These are phyloP conservation scores for Junonia oenone DNA, from an alignment of 2,888 invertebrate species.

Conservation along the genomic window DNA sequence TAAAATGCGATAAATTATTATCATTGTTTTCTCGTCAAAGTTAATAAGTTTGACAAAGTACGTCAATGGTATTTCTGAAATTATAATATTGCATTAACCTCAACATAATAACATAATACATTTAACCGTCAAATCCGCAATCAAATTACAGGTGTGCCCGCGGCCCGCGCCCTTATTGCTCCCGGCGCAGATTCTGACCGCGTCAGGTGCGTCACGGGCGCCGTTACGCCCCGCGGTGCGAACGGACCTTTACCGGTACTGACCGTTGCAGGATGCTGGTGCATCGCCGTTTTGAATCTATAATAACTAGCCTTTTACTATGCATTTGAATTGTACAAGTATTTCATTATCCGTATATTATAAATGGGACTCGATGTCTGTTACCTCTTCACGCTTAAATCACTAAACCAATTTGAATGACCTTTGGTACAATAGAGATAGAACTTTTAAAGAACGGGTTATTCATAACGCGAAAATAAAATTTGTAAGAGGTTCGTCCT, in stretches of 20 bases:
- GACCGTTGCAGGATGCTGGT: slow-evolving; percentile 35
- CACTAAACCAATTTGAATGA: no score
- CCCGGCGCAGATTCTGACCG: slow-evolving; percentile 38
- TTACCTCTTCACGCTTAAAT: no score
- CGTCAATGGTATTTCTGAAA: not conserved
- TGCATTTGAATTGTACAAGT: not conserved
- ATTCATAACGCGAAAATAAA: no score
- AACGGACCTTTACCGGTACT: slow-evolving; percentile 42
- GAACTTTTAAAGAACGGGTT: no score
- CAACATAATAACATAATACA: not conserved
- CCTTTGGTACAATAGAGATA: no score
- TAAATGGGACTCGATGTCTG: no score
- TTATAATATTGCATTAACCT: no score
- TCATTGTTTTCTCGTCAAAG: not conserved
- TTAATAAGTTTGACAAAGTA: not conserved
- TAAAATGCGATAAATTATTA: no score
- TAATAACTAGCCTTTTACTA: slow-evolving; percentile 21
- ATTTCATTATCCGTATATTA: no score
- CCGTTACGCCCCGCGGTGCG: slow-evolving; percentile 59
- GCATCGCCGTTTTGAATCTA: slow-evolving; percentile 30
- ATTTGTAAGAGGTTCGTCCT: no score
- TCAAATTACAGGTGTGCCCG: slow-evolving; percentile 5
- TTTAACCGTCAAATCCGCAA: slow-evolving; percentile 4
- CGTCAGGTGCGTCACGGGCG: slow-evolving; percentile 57
- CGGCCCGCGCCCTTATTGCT: slow-evolving; percentile 25